These are phyloP conservation scores for Gadus chalcogrammus DNA, from an alignment of 2,113 vertebrate species.

Conservation along the genomic window DNA sequence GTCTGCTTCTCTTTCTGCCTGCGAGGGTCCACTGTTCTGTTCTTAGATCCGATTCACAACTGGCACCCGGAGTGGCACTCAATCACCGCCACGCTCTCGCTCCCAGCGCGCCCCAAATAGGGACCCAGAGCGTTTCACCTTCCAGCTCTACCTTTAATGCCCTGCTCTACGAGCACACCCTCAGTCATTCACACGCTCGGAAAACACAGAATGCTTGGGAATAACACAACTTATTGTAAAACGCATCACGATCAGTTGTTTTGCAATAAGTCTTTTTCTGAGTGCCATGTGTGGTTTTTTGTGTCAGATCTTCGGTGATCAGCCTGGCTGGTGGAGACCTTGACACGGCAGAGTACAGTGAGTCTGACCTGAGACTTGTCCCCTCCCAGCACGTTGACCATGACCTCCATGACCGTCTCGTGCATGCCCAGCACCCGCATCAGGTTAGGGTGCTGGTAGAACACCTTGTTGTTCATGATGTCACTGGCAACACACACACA, in stretches of 20 bases:
- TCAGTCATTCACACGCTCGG: too few relatives aligned
- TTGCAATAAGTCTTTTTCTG: too few relatives aligned
- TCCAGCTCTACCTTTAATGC: too few relatives aligned
- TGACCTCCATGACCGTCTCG: slow-evolving; percentile 98
- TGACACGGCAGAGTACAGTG: neutral
- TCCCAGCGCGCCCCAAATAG: slow-evolving; percentile 49
- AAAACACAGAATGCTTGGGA: too few relatives aligned
- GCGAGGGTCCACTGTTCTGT: slow-evolving; percentile 32
- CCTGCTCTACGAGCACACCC: too few relatives aligned
- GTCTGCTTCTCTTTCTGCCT: slow-evolving; percentile 50
- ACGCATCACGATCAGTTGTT: too few relatives aligned
- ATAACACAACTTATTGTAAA: too few relatives aligned
- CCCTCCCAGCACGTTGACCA: slow-evolving; percentile 95
- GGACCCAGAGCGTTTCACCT: too few relatives aligned
- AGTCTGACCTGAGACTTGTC: slow-evolving; percentile 88
- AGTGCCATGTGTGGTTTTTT: too few relatives aligned
- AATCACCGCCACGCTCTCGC: slow-evolving; percentile 49
- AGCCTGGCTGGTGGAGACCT: too few relatives aligned
- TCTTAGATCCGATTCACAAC: slow-evolving; percentile 13
- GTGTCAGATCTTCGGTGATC: too few relatives aligned
- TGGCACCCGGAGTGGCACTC: slow-evolving; percentile 10
- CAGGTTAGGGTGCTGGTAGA: slow-evolving; percentile 97
- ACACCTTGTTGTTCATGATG: slow-evolving; percentile 99
- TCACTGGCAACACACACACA: slow-evolving; percentile 70
- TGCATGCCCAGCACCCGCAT: slow-evolving; percentile 98